Conservation (phyloP, 2,113 vertebrate genomes). For the Ramphastos sulfuratus region DNA sequence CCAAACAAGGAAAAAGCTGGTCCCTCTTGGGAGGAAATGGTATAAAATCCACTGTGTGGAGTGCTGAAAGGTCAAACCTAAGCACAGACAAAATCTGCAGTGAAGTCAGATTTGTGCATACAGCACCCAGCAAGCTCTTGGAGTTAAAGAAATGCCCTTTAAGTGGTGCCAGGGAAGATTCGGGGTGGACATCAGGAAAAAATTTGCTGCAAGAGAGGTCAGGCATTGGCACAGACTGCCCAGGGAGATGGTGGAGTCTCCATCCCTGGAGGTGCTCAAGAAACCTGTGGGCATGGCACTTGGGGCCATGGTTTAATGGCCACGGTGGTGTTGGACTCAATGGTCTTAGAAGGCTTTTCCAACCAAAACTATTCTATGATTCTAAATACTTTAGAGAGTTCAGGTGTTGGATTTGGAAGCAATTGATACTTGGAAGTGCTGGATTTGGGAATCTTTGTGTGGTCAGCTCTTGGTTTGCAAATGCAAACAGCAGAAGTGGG, state of each 20-base stretch:
- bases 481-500: background rate
- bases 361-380: no score
- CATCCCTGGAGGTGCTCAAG: no score
- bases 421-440: background rate
- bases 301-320: no score
- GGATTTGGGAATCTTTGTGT: background rate
- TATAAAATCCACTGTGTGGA: background rate
- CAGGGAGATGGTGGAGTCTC: no score
- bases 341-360: no score
- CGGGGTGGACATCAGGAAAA: no score
- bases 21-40: background rate
- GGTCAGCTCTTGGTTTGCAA: background rate
- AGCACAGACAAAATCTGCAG: fast-evolving
- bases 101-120: background rate
- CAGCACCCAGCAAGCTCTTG: background rate
- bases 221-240: no score
- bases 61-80: background rate
- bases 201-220: no score
- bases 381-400: background rate
- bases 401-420: background rate
- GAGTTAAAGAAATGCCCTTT: background rate
- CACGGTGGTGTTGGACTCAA: no score
- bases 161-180: no score
- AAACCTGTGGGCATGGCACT: no score
- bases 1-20: background rate